A percentile compares a stretch with the other conserved stretches of the same genome.
Evolutionary conservation across 1,140 invertebrate species (phyloP).

Genomic region (Ceratitis capitata): DNA sequence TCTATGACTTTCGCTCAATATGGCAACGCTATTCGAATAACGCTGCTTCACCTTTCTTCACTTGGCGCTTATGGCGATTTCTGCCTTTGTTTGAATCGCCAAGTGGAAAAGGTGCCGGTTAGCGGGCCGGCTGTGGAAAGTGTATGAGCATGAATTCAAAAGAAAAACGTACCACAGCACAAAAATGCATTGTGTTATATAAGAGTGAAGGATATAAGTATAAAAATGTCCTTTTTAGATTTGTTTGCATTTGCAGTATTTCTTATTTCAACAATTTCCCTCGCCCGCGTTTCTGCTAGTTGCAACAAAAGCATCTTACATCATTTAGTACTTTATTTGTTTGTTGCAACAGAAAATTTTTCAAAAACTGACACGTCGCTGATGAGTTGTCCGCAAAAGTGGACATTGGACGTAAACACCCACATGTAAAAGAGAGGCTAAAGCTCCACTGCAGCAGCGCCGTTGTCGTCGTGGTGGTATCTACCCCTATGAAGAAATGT

Average conservation of each 20-base stretch:
- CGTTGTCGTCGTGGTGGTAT: neutral
- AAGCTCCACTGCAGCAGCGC: neutral
- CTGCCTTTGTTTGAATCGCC: neutral
- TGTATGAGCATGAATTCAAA: neutral
- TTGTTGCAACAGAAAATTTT: constrained; percentile 28
- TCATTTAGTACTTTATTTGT: constrained; percentile 9
- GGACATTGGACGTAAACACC: neutral
- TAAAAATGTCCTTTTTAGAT: too few relatives aligned
- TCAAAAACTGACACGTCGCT: constrained; percentile 28
- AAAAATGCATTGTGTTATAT: neutral
- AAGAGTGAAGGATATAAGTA: neutral
- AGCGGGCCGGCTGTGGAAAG: neutral
- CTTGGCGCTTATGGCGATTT: neutral
- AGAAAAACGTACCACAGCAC: neutral
- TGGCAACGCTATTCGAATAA: neutral
- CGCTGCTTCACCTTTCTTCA: neutral
- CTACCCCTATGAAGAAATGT: constrained; percentile 18
- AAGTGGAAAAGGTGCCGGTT: neutral
- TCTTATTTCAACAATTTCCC: neutral
- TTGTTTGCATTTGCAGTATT: neutral
- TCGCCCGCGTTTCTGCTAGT: neutral
- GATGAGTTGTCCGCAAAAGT: neutral
- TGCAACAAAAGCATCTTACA: constrained; percentile 38
- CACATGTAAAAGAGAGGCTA: neutral
- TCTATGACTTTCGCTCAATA: too few relatives aligned